Base-by-base conservation (phyloP, 1,140 invertebrate genomes). In the Magallana angulata region DNA sequence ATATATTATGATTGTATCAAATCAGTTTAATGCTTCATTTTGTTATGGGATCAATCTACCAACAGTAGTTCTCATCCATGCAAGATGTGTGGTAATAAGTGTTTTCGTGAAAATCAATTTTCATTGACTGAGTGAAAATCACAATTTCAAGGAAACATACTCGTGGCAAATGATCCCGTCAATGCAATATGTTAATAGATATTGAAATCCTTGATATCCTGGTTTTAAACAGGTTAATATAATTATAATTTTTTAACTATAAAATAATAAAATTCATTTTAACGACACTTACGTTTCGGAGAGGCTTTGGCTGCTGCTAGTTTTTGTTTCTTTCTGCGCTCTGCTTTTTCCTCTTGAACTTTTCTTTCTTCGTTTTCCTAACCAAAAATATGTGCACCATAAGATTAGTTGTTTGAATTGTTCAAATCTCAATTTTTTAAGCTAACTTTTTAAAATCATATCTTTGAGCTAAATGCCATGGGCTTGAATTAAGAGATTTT, bases 351-450 rank as follows among this genome's bases (percentile, higher is more conserved):
- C 85, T 94, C 94, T 82, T 94, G 93, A 2, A 92, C 12, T 18
- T 92, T 89, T 60, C 93, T 87, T 84, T 94, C 93, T 36, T 92
- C 91, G 88, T 94, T 94, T 88, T 94, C 94, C 94, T 94, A 76
- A 24, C 85, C 87, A 59, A 87, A 68, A 88, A 87, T 16, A 62
- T 16, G 11, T 16, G n/a, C 4, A 62, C n/a, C 12, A 60, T 12
- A 60, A 60, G 16, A 3, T 36, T 36, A 1, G 36, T 36, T 36
- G 36, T 36, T 36, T 36, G 36, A 36, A 36, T 36, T 3, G 4
- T 36, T 36, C 4, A 36, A 36, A 36, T 36, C 36, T 36, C 36
- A 36, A 36, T 36, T 36, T 4, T 36, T 1, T 4, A 60, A 60
- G 16, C 9, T 60, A 60, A 60, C 1, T 7, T 12, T 16, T 16